These are phyloP conservation scores for Pristionchus pacificus DNA, from an alignment of 1,140 invertebrate species.

Conservation along the genomic window DNA sequence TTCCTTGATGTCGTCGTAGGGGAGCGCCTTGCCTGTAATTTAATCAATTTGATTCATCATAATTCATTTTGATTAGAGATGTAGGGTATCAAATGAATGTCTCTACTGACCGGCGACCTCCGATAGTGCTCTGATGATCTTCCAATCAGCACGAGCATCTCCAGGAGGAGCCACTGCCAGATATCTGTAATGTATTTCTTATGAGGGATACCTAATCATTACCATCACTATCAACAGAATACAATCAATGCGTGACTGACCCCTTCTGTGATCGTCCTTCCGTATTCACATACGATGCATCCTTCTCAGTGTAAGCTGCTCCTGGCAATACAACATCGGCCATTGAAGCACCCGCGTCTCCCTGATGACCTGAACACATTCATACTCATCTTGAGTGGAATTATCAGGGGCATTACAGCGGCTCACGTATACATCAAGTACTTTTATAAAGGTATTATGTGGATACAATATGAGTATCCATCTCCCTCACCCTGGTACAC, in stretches of 20 bases:
- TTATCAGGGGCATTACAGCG: conserved; percentile 38
- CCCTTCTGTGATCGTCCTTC: conserved; percentile 89
- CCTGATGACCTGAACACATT: conserved; percentile 74
- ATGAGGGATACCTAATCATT: background rate
- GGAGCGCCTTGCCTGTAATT: conserved; percentile 72
- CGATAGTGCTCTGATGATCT: conserved; percentile 84
- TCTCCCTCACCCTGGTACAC: conserved; percentile 74
- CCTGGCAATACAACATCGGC: conserved; percentile 91
- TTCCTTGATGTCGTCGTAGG: conserved; percentile 82
- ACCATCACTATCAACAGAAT: background rate
- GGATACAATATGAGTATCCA: no score
- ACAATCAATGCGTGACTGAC: background rate
- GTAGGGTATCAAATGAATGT: no score
- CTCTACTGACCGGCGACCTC: conserved; percentile 82
- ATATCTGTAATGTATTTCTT: conserved; percentile 47
- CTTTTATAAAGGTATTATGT: no score
- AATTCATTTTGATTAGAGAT: no score
- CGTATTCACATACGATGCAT: conserved; percentile 91
- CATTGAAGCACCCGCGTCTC: conserved; percentile 83
- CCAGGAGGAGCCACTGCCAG: conserved; percentile 87
- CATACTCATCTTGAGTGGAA: background rate
- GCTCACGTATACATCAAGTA: no score
- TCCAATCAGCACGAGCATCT: conserved; percentile 92
- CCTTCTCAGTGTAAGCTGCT: conserved; percentile 97
- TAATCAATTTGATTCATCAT: no score